Evolutionary conservation across 2,797 vertebrate genomes (phyloP).

Genomic region (Agapornis canus): DNA sequence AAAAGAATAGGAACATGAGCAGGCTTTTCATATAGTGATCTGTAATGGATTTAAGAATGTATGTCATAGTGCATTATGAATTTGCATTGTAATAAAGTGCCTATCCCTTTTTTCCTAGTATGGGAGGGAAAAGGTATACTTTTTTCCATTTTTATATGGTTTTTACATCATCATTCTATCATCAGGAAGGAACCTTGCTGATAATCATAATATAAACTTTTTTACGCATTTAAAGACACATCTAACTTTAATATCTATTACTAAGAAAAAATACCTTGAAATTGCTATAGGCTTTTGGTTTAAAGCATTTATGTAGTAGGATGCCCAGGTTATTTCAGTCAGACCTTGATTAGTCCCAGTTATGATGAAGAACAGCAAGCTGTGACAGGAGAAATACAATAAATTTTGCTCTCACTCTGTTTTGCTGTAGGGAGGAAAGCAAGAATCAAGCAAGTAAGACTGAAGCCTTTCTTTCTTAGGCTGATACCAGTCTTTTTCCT

Average conservation of each 20-base stretch:
- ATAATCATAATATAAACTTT: background rate
- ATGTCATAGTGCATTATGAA: background rate
- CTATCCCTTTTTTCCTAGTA: background rate
- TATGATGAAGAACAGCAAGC: background rate
- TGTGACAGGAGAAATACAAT: background rate
- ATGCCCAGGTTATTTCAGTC: background rate
- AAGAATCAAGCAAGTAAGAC: background rate
- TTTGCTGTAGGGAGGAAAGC: background rate
- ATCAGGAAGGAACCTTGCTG: background rate
- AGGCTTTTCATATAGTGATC: background rate
- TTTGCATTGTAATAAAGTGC: background rate
- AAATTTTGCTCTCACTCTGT: background rate
- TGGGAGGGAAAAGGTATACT: background rate
- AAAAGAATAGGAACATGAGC: background rate
- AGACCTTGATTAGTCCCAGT: background rate
- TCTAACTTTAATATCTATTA: background rate
- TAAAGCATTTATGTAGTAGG: background rate
- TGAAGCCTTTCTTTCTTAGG: background rate
- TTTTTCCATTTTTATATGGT: background rate
- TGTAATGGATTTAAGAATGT: background rate
- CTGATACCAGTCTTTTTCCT: background rate
- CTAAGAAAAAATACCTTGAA: background rate
- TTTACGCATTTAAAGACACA: background rate
- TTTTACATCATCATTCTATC: background rate
- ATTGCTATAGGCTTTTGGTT: background rate